Percentiles rank a stretch among this genome's conserved stretches.
These are phyloP conservation scores for Campoletis sonorensis DNA, from an alignment of 1,140 invertebrate genomes.

Conservation along the genomic window DNA sequence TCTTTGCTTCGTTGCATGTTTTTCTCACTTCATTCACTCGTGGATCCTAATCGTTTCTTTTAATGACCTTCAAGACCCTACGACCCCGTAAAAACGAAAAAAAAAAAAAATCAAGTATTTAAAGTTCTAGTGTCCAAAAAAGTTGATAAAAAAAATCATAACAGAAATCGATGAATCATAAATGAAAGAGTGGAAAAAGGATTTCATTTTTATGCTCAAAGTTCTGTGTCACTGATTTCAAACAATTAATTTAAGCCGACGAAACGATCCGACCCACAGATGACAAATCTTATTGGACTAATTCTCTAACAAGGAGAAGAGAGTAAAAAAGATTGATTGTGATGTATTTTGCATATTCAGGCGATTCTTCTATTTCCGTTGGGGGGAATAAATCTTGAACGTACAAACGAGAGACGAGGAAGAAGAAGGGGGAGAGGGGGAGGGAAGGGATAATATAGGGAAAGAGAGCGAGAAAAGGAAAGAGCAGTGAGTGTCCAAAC, in stretches of 20 bases:
- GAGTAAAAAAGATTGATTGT: not conserved
- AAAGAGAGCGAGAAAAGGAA: constrained; percentile 38
- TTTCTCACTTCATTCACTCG: not conserved
- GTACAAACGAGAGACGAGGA: not conserved
- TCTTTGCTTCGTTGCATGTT: constrained; percentile 16
- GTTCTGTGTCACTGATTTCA: too few species aligned
- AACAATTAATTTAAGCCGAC: too few species aligned
- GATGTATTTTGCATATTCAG: constrained; percentile 19
- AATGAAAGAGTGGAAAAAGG: too few species aligned
- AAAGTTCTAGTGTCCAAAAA: too few species aligned
- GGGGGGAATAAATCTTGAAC: not conserved
- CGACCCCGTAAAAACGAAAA: too few species aligned
- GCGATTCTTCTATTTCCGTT: constrained; percentile 16
- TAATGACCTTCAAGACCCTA: not conserved
- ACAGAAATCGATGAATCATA: not conserved
- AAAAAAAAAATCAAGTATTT: too few species aligned
- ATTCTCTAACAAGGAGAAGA: too few species aligned
- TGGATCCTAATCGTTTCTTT: not conserved
- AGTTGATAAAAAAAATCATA: too few species aligned
- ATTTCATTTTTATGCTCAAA: too few species aligned
- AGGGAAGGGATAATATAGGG: not conserved
- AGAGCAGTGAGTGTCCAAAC: constrained; percentile 33
- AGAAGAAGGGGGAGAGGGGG: not conserved
- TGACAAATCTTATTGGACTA: too few species aligned
- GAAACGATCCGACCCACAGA: too few species aligned